Evolutionary conservation across 2,888 invertebrate genomes (phyloP), one percentile per base, ranked within the genome.

Genomic region (Aspidiotus destructor): DNA sequence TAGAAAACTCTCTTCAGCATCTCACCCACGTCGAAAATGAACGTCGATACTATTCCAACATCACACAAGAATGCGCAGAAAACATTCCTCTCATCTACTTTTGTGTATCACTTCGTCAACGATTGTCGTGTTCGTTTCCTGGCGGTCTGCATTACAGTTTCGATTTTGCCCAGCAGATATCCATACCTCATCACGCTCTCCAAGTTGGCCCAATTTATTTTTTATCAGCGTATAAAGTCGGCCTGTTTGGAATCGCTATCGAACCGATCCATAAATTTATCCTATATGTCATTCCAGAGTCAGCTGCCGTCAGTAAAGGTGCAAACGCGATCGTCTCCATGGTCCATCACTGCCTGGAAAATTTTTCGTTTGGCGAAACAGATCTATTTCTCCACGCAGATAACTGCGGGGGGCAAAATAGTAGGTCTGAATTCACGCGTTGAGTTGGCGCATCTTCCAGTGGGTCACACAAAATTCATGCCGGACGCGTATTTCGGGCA

Each of bases 131-230:
- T 44, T 44, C 13, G 48, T 44, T 44, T 13, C 48, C 8, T 44
- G 48, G 48, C 13, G 48, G 9, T 44, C 8, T 54, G 9, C 70
- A 69, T 55, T 71, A 70, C 54, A 72, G 69, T 63, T 69, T 72
- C 60, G 68, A 71, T 57, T 58, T 71, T 68, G 72, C 68, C 13
- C 70, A 71, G n/a, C 70, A 71, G 48, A 64, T 71, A 5, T 71
- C 70, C 48, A 70, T 71, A 3, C 72, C 69, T 41, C 70, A 63
- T 42, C 62, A 71, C 17, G 70, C 72, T 2, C n/a, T 71, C 10
- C 72, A 71, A 60, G 69, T 70, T 16, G 72, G 72, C 6, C 70
- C 57, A 0, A 70, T 71, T 3, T 72, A 72, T 61, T 72, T 71
- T 57, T 53, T 71, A 1, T 62, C 69, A 0, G 71, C 72, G 28